These are phyloP conservation scores for Smittia sp. DNA, from an alignment of 2,888 invertebrate genomes.

Conservation along the genomic window DNA sequence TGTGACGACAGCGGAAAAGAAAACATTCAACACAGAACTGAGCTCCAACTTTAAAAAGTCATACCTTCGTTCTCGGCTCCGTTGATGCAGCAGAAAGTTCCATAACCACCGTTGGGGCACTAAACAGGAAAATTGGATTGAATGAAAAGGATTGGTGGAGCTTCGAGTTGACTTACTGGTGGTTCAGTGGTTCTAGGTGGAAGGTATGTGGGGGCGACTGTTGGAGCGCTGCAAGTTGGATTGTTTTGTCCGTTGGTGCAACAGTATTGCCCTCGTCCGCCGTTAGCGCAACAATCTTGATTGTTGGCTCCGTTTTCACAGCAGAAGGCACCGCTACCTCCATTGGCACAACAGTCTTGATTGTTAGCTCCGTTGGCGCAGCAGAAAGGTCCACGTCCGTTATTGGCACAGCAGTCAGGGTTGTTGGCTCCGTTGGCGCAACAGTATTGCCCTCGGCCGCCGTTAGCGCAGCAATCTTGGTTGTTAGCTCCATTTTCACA, in stretches of 20 bases:
- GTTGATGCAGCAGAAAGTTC: background rate
- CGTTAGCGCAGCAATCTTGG: background rate
- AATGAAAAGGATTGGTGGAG: background rate
- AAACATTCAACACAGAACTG: no score
- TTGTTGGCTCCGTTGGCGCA: no score
- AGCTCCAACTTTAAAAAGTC: no score
- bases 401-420: conserved; percentile 2
- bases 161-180: background rate
- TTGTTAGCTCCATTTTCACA: conserved; percentile 9
- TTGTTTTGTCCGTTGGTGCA: background rate
- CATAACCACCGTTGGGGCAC: background rate
- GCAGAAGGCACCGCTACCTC: background rate
- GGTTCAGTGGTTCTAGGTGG: background rate
- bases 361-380: background rate
- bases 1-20: no score
- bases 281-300: background rate
- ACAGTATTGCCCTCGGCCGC: background rate
- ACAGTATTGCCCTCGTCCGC: conserved; percentile 18
- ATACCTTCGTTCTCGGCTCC: background rate
- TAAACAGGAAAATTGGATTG: background rate
- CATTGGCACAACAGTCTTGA: background rate
- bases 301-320: background rate
- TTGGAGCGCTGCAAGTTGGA: background rate
- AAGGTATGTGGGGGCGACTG: background rate
- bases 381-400: background rate